These are phyloP conservation scores for Myotis yumanensis DNA, from an alignment of 2,113 vertebrate genomes.

Conservation along the genomic window DNA sequence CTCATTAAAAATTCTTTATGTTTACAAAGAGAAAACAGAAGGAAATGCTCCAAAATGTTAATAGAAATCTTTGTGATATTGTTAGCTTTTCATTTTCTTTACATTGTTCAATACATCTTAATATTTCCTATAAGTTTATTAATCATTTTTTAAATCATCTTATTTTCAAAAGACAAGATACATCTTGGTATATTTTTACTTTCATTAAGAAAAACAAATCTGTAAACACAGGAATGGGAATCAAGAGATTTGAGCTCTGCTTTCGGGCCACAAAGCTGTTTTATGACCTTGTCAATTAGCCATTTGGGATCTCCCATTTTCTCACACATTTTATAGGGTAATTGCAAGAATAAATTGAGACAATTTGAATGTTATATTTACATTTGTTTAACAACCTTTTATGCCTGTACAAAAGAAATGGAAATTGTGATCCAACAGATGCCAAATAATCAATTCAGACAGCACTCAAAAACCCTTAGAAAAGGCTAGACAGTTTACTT, in stretches of 20 bases:
- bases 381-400: not conserved
- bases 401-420: not conserved
- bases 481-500: not conserved
- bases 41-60: slow-evolving; percentile 11
- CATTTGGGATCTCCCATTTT: not conserved
- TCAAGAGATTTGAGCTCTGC: not conserved
- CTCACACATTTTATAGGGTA: not conserved
- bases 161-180: slow-evolving; percentile 22
- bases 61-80: not conserved
- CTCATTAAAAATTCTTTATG: not conserved
- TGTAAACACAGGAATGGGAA: not conserved
- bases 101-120: not conserved
- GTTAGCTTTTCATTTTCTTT: slow-evolving; percentile 18
- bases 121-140: not conserved
- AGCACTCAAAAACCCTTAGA: not conserved
- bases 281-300: not conserved
- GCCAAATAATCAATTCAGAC: not conserved
- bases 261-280: not conserved
- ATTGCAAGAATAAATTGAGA: slow-evolving; percentile 33
- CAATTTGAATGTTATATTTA: not conserved
- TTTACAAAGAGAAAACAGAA: not conserved
- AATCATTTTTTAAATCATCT: not conserved
- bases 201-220: not conserved
- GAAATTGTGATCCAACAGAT: not conserved
- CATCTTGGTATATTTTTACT: not conserved